Evolutionary conservation across 2,888 invertebrate genomes (phyloP), one percentile per base, ranked within the genome.

Genomic region (Phyllotreta cruciferae): DNA sequence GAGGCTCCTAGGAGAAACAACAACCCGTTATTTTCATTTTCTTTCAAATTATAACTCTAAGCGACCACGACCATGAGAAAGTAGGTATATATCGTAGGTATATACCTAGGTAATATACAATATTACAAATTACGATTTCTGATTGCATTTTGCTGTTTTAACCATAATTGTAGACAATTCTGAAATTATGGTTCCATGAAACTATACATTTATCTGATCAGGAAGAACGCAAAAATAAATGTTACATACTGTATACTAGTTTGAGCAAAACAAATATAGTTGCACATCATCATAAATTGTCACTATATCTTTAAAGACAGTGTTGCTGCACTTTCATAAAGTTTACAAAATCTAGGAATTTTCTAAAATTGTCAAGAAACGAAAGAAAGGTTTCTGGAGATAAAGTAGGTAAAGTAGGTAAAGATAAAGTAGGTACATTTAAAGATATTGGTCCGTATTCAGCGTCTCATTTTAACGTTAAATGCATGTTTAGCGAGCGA

Each of bases 11-110:
- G 49, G 34, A 49, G 54, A 54, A 54, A 42, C 54, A 34, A 39
- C 34, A 41, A 6, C 10, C 54, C 54, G 54, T 54, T 54, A 54
- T 14, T 14, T 54, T 53, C 38, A 13, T 54, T 54, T 54, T 54
- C 10, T 54, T 39, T 54, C 14, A 54, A 54, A 54, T 54, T 54
- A 54, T 54, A 24, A 54, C 54, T 52, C 37, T 52, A 37, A 52
- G 52, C 37, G 7, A 54, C 54, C 41, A 54, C 54, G 54, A 54
- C 41, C 54, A 54, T 54, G 54, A 54, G 54, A 54, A 54, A 37
- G 49, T 24, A 24, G 24, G 24, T 24, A 24, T 4, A 1, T 24
- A 24, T 4, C 24, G n/a, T n/a, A n/a, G n/a, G n/a, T 24, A 24
- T 24, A 4, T 49, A 49, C n/a, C n/a, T 13, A 14, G 24, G 47